These are phyloP conservation scores for Phrynocephalus vlangalii DNA, from an alignment of 2,797 vertebrate species.

Conservation along the genomic window DNA sequence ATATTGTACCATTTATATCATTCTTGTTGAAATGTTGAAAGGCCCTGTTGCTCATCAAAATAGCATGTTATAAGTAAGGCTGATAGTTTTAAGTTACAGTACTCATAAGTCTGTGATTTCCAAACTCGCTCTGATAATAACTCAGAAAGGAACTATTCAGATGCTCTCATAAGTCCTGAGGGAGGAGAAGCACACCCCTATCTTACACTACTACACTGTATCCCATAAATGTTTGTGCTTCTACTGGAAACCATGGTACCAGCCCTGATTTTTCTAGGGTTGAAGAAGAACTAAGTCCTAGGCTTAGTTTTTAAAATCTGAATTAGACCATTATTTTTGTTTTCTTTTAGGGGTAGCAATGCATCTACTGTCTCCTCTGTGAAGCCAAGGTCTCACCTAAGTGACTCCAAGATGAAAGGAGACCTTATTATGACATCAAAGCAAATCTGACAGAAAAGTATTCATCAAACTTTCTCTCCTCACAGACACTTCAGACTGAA, in stretches of 20 bases:
- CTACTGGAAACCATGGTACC: too few relatives aligned
- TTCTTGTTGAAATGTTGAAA: not conserved
- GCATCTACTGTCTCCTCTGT: not conserved
- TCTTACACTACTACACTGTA: not conserved
- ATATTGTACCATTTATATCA: not conserved
- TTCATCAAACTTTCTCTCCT: not conserved
- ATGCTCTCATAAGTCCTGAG: too few relatives aligned
- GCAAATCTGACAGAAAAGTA: not conserved
- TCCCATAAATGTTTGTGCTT: not conserved
- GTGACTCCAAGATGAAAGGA: slow-evolving; percentile 19
- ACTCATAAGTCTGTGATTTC: not conserved
- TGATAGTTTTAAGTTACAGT: not conserved
- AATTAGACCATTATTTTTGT: not conserved
- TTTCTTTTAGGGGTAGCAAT: not conserved
- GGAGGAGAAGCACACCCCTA: not conserved
- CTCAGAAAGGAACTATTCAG: not conserved
- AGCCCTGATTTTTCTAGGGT: not conserved
- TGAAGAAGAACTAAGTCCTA: not conserved
- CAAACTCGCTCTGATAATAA: not conserved
- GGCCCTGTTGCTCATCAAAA: not conserved
- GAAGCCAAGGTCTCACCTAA: too few relatives aligned
- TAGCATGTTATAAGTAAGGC: not conserved
- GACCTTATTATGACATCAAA: slow-evolving; percentile 39
- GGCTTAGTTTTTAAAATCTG: not conserved
- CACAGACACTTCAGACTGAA: not conserved